Evolutionary conservation across 2,797 vertebrate genomes (phyloP).

Genomic region (Pseudotriccus pelzelni): DNA sequence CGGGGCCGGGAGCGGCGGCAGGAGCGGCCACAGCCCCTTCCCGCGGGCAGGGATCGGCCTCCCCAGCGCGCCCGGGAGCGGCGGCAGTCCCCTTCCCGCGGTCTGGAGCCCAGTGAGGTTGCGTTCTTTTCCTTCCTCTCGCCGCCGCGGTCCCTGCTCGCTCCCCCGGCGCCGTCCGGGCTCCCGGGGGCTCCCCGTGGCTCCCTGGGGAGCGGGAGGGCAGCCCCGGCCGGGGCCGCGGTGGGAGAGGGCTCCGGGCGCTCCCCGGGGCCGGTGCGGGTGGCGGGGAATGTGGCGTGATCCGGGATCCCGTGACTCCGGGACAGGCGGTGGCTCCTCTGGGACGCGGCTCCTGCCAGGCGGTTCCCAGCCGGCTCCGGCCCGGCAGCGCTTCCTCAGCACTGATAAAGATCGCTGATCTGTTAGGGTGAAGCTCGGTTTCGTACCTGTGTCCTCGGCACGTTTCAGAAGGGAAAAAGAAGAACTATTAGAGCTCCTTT

Average conservation of each 20-base stretch:
- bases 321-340: not conserved
- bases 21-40: not conserved
- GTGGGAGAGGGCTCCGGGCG: not conserved
- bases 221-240: not conserved
- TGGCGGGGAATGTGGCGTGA: not conserved
- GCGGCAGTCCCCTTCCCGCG: not conserved
- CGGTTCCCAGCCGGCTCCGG: not conserved
- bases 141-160: not conserved
- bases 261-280: not conserved
- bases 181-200: not conserved
- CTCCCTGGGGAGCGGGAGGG: not conserved
- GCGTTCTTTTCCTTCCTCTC: not conserved
- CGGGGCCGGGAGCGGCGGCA: not conserved
- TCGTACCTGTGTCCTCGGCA: not conserved
- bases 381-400: not conserved
- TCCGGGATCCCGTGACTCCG: slow-evolving; percentile 28
- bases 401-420: rapidly evolving
- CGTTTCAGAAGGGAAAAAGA: rapidly evolving
- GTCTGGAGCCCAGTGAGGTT: not conserved
- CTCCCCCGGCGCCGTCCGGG: not conserved
- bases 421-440: not conserved
- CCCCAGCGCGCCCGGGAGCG: not conserved
- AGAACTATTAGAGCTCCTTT: too few species aligned
- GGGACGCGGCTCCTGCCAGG: slow-evolving; percentile 1
- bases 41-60: not conserved